phyloP scores from a whole-genome alignment of 2,113 vertebrate genomes.

The Coryphaenoides rupestris region DNA sequence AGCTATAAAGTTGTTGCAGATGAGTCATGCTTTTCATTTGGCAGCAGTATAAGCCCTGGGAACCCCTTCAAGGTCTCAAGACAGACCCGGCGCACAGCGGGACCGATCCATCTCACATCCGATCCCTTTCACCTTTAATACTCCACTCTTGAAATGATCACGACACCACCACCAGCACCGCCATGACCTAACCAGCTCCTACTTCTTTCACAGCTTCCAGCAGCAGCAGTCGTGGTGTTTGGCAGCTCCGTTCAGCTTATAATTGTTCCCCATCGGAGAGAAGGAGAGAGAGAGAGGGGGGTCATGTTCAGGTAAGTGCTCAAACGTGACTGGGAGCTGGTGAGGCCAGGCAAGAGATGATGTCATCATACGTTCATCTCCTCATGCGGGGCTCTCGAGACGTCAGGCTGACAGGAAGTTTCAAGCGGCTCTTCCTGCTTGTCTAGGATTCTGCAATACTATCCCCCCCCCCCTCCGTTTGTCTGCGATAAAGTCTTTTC shows the following conservation, averaged over 20 bases:
- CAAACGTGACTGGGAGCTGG: background rate
- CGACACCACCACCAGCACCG: constrained; percentile 6
- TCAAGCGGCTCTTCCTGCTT: background rate
- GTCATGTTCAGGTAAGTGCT: background rate
- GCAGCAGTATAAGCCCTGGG: constrained; percentile 8
- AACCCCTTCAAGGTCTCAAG: constrained; percentile 29
- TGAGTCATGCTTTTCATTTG: constrained; percentile 51
- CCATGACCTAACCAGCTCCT: constrained; percentile 1
- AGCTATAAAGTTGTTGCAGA: constrained; percentile 13
- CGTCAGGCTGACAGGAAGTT: background rate
- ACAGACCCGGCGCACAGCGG: constrained; percentile 25
- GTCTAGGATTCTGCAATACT: constrained; percentile 25
- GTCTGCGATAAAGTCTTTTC: constrained; percentile 3
- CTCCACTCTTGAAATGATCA: constrained; percentile 14
- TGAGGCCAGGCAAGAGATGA: background rate
- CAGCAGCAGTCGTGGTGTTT: background rate
- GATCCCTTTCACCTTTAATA: constrained; percentile 49
- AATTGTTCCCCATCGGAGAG: no score
- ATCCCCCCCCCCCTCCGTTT: constrained; percentile 7
- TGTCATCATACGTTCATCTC: background rate
- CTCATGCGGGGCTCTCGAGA: background rate
- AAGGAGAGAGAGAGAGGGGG: no score
- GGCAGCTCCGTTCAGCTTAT: no score
- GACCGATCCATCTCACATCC: constrained; percentile 39
- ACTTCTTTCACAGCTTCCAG: background rate